phyloP scores from a whole-genome alignment of 64 coral and sea anemone species.

The Actinia equina region DNA sequence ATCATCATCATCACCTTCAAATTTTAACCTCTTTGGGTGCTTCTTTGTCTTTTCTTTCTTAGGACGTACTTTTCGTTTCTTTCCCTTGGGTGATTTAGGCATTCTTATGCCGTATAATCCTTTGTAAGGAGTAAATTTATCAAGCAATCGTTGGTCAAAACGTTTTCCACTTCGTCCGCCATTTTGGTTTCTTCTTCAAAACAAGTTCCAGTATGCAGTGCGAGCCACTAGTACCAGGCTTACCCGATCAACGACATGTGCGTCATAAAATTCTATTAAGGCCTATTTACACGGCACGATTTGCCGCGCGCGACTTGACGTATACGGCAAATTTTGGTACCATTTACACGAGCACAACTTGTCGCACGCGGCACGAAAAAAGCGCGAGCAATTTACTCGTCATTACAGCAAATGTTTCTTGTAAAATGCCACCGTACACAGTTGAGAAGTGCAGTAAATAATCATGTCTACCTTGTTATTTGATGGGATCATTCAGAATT shows the following conservation, averaged over 20 bases:
- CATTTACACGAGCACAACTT: too few species aligned
- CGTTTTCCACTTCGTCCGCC: conserved; percentile 11
- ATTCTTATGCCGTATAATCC: not conserved
- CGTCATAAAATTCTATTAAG: too few species aligned
- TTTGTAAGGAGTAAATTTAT: not conserved
- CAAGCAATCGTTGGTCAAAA: not conserved
- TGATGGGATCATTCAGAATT: too few species aligned
- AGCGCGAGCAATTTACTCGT: too few species aligned
- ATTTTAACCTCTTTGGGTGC: conserved; percentile 28
- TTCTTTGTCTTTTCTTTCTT: conserved; percentile 26
- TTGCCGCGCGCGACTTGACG: too few species aligned
- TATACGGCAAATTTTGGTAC: too few species aligned
- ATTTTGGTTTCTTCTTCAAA: conserved; percentile 18
- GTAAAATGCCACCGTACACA: too few species aligned
- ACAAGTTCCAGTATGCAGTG: conserved; percentile 24
- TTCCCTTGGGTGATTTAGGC: conserved; percentile 42
- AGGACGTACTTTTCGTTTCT: conserved; percentile 44
- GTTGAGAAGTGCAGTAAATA: too few species aligned
- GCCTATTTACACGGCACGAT: too few species aligned
- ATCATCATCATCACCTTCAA: conserved; percentile 3
- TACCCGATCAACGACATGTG: not conserved
- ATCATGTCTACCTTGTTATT: too few species aligned
- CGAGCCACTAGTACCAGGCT: not conserved
- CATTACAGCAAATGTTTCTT: too few species aligned
- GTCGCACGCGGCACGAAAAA: too few species aligned